Evolutionary conservation across 2,888 invertebrate species (phyloP).

Genomic region (Sepioteuthis lessoniana): DNA sequence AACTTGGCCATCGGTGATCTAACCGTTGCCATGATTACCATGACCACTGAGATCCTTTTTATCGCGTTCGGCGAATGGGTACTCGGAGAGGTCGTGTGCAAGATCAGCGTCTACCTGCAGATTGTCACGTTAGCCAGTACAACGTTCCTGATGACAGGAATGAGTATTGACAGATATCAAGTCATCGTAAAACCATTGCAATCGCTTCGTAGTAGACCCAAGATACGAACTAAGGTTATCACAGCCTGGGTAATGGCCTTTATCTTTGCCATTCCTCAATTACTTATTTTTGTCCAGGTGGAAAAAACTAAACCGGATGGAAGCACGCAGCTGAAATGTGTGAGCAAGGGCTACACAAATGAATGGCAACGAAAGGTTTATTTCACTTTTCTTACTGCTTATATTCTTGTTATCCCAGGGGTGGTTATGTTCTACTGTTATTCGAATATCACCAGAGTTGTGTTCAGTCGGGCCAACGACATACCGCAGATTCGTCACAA

Average conservation of each 20-base stretch:
- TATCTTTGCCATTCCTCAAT: constrained; percentile 74
- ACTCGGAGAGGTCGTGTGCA: constrained; percentile 74
- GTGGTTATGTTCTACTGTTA: constrained; percentile 76
- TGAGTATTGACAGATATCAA: constrained; percentile 75
- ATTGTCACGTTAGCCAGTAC: constrained; percentile 75
- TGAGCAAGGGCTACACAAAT: constrained; percentile 75
- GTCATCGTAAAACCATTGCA: constrained; percentile 75
- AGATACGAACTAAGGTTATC: constrained; percentile 71
- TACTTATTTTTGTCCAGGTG: constrained; percentile 75
- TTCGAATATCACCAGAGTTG: constrained; percentile 74
- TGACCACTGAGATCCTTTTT: constrained; percentile 76
- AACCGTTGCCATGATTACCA: constrained; percentile 75
- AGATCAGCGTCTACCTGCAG: constrained; percentile 75
- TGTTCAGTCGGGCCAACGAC: constrained; percentile 71
- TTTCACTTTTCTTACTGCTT: constrained; percentile 75
- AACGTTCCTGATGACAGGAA: constrained; percentile 75
- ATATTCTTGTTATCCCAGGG: constrained; percentile 75
- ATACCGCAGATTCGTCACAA: constrained; percentile 24
- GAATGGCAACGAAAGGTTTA: constrained; percentile 76
- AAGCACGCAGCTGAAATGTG: constrained; percentile 69
- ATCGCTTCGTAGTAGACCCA: constrained; percentile 67
- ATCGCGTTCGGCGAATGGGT: constrained; percentile 76
- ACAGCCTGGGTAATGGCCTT: constrained; percentile 75
- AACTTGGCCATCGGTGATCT: constrained; percentile 76
- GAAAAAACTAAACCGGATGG: constrained; percentile 67